Base-by-base conservation (phyloP, 2,113 vertebrate species). In the Agelaius tricolor region DNA sequence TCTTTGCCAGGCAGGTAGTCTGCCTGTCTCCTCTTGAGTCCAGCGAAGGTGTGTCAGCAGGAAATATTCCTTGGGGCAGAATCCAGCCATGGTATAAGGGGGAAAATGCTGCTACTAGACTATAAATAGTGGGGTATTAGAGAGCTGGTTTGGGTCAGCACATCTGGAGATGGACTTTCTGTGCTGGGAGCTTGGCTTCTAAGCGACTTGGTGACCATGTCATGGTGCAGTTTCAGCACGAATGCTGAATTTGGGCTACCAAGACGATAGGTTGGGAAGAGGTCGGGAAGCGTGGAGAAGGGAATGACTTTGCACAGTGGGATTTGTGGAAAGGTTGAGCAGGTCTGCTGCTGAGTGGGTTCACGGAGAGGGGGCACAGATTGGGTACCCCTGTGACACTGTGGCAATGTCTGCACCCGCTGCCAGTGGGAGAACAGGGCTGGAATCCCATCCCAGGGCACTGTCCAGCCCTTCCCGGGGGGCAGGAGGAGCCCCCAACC, bases 351-450 rank as follows among this genome's bases (percentile, higher is more conserved):
- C 62, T 1, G 4, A 4, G 41, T 1, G 35, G 41, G 12, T 13
- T 6, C 2, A 9, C 2, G 9, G 68, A 35, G 41, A 0, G 5
- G 10, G 27, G 24, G 41, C 41, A 41, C 41, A 41, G 41, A 41
- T 41, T 41, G 6, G 41, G 35, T 55, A 31, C 30, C 41, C 26
- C 33, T 6, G 12, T 7, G 58, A 15, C 13, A 11, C 26, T 6
- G 41, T 6, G 2, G 27, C 65, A 3, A 0, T 1, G 15, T 5
- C 52, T 62, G 65, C 5, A 2, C 62, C 52, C 0, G 0, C 52
- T 76, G 55, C 33, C 30, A 9, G 39, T 0, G 22, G 46, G 11
- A 26, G 6, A 10, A 2, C 0, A 8, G n/a, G 51, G 41, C 8
- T 14, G 63, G 7, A 13, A 24, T 3, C 41, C 24, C 54, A 13